These are phyloP conservation scores for Caenorhabditis zanzibari DNA, from an alignment of 2,888 invertebrate genomes.

Conservation along the genomic window DNA sequence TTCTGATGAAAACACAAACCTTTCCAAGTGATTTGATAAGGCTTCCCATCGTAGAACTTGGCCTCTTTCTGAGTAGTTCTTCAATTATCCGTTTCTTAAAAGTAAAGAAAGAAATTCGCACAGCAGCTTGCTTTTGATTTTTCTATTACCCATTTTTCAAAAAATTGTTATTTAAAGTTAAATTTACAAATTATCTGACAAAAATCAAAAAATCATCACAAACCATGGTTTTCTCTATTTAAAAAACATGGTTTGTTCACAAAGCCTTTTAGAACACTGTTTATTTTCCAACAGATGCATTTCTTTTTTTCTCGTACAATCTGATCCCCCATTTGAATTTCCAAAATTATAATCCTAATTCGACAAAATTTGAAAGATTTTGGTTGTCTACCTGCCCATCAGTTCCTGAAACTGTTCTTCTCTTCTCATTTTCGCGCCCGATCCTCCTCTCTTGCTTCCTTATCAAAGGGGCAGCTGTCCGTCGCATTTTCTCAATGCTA, in stretches of 20 bases:
- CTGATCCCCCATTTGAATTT: not conserved
- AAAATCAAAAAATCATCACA: not conserved
- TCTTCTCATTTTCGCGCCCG: conserved; percentile 33
- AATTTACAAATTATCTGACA: too few species aligned
- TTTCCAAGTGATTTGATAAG: too few species aligned
- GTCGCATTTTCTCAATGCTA: conserved; percentile 21
- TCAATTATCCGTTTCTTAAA: too few species aligned
- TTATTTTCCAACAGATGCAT: conserved; percentile 35
- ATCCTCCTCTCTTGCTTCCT: conserved; percentile 4
- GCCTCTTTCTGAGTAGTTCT: too few species aligned
- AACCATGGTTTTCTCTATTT: conserved; percentile 1
- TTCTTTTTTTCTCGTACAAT: not conserved
- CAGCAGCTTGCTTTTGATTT: too few species aligned
- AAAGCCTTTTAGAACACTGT: conserved; percentile 30
- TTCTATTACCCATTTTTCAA: too few species aligned
- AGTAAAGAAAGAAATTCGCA: too few species aligned
- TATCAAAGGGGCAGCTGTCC: conserved; percentile 24
- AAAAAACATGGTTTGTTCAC: conserved; percentile 1
- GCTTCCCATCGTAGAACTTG: too few species aligned
- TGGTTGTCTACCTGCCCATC: conserved; percentile 13
- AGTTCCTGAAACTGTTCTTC: conserved; percentile 18
- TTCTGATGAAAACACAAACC: too few species aligned
- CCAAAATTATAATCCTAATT: too few species aligned
- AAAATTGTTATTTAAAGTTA: too few species aligned
- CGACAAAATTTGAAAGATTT: not conserved